phyloP scores from a whole-genome alignment of 2,113 vertebrate genomes.

The Nycticryphes semicollaris region DNA sequence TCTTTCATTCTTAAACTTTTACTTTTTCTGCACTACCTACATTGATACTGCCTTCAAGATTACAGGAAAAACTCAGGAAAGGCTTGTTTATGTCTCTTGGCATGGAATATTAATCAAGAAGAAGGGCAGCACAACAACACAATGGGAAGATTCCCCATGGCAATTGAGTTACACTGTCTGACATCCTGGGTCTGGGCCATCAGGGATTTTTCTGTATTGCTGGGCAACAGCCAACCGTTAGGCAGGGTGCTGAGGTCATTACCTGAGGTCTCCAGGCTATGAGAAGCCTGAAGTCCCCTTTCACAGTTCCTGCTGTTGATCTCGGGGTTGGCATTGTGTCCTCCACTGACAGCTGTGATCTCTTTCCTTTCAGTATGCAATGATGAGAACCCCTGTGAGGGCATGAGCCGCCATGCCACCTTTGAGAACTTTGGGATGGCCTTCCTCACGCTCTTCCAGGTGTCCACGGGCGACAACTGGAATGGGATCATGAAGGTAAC shows the following conservation, averaged over 20 bases:
- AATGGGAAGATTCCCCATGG: background rate
- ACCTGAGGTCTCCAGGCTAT: background rate
- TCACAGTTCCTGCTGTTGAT: background rate
- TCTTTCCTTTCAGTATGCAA: constrained; percentile 85
- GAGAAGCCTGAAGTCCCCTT: background rate
- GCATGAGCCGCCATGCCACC: constrained; percentile 97
- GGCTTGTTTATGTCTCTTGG: background rate
- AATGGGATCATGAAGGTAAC: constrained; percentile 99
- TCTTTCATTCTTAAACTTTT: background rate
- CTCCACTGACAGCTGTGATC: background rate
- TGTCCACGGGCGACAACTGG: constrained; percentile 98
- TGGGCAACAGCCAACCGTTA: background rate
- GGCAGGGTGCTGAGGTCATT: background rate
- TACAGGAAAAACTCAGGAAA: background rate
- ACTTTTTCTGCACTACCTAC: background rate
- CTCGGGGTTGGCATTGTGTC: background rate
- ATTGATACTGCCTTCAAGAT: background rate
- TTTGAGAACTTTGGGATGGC: constrained; percentile 99
- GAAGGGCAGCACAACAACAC: background rate
- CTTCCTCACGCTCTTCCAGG: constrained; percentile 97
- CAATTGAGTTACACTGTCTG: background rate
- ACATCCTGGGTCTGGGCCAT: background rate
- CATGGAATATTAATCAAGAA: background rate
- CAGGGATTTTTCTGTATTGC: background rate
- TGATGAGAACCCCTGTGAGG: constrained; percentile 94